phyloP scores from a whole-genome alignment of 1,140 invertebrate species.

The Cydia pomonella region DNA sequence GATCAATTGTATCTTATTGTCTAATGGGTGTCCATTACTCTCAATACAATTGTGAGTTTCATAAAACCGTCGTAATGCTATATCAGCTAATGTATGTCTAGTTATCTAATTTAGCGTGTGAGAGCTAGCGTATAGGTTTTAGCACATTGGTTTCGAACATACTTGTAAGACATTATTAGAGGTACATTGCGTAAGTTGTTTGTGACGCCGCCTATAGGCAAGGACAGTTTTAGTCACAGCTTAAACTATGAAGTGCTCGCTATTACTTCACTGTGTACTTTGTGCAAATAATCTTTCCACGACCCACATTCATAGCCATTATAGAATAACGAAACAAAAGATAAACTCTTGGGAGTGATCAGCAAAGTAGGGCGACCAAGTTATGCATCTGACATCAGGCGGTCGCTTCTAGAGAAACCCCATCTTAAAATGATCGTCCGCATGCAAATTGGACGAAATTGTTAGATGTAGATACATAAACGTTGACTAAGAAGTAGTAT shows the following conservation, averaged over 20 bases:
- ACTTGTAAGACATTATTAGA: background rate
- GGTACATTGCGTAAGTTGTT: conserved; percentile 26
- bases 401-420: too few relatives aligned
- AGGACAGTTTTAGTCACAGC: conserved; percentile 20
- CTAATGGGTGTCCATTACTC: background rate
- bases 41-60: conserved; percentile 4
- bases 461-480: too few relatives aligned
- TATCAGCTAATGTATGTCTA: too few relatives aligned
- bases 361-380: too few relatives aligned
- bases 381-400: too few relatives aligned
- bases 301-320: too few relatives aligned
- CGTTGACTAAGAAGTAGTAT: too few relatives aligned
- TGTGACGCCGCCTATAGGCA: background rate
- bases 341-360: too few relatives aligned
- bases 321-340: too few relatives aligned
- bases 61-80: background rate
- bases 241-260: conserved; percentile 7
- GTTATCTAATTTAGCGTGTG: conserved; percentile 8
- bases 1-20: background rate
- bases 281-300: too few relatives aligned
- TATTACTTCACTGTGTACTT: background rate
- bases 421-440: too few relatives aligned
- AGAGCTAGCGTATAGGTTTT: conserved; percentile 5
- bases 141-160: background rate
- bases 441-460: too few relatives aligned